Conservation (phyloP, 2,888 invertebrate genomes). For the Trissolcus brochymenae region DNA sequence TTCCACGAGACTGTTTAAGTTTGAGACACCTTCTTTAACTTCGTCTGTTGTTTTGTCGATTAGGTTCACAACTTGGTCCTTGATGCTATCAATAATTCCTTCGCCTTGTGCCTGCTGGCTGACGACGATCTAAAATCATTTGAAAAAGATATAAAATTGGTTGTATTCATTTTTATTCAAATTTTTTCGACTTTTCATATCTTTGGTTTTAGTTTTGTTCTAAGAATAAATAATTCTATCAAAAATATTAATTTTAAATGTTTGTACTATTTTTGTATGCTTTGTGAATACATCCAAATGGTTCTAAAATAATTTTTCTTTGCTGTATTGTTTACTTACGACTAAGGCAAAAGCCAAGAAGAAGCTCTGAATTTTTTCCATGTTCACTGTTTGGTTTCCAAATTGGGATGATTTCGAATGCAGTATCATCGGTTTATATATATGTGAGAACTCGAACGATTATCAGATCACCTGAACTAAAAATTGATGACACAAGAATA, state of each 20-base stretch:
- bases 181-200: background rate
- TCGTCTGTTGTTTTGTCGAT: slow-evolving; percentile 45
- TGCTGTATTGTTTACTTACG: background rate
- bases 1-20: slow-evolving; percentile 39
- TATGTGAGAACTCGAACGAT: slow-evolving; percentile 1
- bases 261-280: too few species aligned
- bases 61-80: slow-evolving; percentile 40
- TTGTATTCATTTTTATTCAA: background rate
- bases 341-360: background rate
- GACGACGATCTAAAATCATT: slow-evolving; percentile 25
- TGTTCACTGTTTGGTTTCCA: background rate
- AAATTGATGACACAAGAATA: slow-evolving; percentile 27
- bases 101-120: slow-evolving; percentile 12
- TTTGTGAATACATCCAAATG: too few species aligned
- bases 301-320: too few species aligned
- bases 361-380: background rate
- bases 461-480: slow-evolving; percentile 37
- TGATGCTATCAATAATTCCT: slow-evolving; percentile 16
- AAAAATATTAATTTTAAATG: too few species aligned
- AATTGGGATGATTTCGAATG: background rate
- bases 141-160: background rate
- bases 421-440: background rate
- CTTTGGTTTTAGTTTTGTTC: too few species aligned
- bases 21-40: slow-evolving; percentile 32
- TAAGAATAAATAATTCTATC: too few species aligned